Evolutionary conservation across 2,888 invertebrate species (phyloP), one percentile per base, ranked within the genome.

Genomic region (Clepsis dumicolana): DNA sequence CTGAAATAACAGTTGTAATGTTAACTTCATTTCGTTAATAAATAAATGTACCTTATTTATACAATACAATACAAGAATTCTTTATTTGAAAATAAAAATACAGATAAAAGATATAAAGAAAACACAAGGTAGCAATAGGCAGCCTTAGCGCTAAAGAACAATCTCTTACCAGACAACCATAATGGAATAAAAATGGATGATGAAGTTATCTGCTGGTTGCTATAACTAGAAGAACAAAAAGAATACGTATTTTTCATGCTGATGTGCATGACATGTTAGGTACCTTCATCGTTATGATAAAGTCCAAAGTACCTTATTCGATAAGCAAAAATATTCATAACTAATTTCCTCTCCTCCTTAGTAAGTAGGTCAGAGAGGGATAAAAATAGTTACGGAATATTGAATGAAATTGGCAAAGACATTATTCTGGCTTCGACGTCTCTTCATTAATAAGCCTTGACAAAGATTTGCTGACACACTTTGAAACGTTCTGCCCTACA

Each of bases 361-460:
- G 29, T 38, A 41, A 60, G 53, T 65, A 60, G 52, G 65, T 59
- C 59, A 60, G 27, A 29, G 41, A 3, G 3, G 38, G 41, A 65
- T 65, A 44, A 60, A 53, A n/a, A 12, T 21, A 14, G 24, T 53
- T 60, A 60, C 38, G 41, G 52, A 65, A 65, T 44, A 65, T 53
- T 53, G 65, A 65, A 65, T 44, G 52, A 12, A 35, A 60, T 16
- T n/a, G 32, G 24, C 41, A 60, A 65, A 24, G 41, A 65, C 60
- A 60, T 60, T 60, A 53, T 60, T 53, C 65, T 60, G 53, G 53
- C 60, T 65, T 60, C 65, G 50, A 38, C 52, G 27, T 60, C 16
- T 18, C n/a, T 41, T 65, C 52, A 53, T 59, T 65, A 65, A 60
- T 60, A 65, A 52, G 44, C 54, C 12, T 27, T 35, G 50, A 62